Conservation (phyloP, 2,113 vertebrate genomes). For the Periophthalmodon schlosseri region DNA sequence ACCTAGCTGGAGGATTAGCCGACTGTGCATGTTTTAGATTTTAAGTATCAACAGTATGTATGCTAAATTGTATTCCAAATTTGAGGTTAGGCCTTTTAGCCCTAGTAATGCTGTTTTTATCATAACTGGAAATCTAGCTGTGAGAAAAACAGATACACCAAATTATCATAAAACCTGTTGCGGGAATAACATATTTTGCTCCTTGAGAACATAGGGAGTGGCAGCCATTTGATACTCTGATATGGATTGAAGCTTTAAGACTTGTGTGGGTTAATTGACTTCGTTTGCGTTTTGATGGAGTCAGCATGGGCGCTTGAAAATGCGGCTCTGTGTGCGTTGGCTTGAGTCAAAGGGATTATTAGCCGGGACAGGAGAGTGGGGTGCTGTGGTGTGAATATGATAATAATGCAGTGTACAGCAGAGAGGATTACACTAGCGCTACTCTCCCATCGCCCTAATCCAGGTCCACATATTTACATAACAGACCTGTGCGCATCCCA, state of each 20-base stretch:
- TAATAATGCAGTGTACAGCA: slow-evolving; percentile 67
- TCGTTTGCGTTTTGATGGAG: slow-evolving; percentile 47
- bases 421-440: slow-evolving; percentile 65
- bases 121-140: neutral
- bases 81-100: neutral
- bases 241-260: slow-evolving; percentile 6
- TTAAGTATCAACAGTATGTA: neutral
- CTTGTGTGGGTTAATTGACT: slow-evolving; percentile 63
- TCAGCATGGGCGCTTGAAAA: slow-evolving; percentile 59
- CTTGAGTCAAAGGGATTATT: slow-evolving; percentile 58
- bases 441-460: slow-evolving; percentile 65
- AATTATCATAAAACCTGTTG: neutral
- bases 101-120: neutral
- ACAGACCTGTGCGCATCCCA: slow-evolving; percentile 43
- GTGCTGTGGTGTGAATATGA: slow-evolving; percentile 54
- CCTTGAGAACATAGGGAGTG: neutral
- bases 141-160: neutral
- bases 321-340: slow-evolving; percentile 20
- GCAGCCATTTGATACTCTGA: neutral
- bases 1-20: no score
- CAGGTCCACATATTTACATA: slow-evolving; percentile 57
- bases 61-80: neutral
- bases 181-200: neutral
- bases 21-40: no score
- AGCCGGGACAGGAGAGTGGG: slow-evolving; percentile 36